A percentile compares a stretch with the other conserved stretches of the same genome.
Conservation (phyloP, 2,888 invertebrate species). For the Fragum sueziense region DNA sequence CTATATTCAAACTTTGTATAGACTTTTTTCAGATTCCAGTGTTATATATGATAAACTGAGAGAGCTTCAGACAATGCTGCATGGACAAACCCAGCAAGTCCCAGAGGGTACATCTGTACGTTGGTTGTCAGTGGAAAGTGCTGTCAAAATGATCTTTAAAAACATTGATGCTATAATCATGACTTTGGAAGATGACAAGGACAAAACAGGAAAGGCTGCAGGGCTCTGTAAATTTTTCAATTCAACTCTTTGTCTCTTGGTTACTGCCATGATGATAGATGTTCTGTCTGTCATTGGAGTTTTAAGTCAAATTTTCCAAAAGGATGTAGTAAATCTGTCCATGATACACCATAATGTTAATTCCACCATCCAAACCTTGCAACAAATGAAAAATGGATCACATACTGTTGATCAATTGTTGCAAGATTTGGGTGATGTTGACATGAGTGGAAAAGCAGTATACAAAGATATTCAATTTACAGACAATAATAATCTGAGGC, state of each 20-base stretch:
- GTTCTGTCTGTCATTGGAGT: slow-evolving; percentile 40
- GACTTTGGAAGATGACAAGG: slow-evolving; percentile 31
- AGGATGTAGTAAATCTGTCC: slow-evolving; percentile 28
- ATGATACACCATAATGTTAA: slow-evolving; percentile 14
- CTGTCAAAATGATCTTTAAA: slow-evolving; percentile 11
- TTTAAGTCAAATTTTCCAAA: slow-evolving; percentile 45
- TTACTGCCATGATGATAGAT: slow-evolving; percentile 47
- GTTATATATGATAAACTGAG: slow-evolving; percentile 10
- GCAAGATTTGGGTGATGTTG: slow-evolving; percentile 1
- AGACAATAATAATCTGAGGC: slow-evolving; percentile 16
- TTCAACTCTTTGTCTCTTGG: slow-evolving; percentile 15
- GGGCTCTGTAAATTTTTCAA: slow-evolving; percentile 17
- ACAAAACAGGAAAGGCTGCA: slow-evolving; percentile 18
- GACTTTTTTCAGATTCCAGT: slow-evolving; percentile 6
- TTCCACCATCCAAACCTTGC: slow-evolving; percentile 12
- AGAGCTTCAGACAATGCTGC: slow-evolving; percentile 16
- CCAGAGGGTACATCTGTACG: slow-evolving; percentile 31
- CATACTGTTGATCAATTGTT: slow-evolving; percentile 11
- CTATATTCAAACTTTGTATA: slow-evolving; percentile 1
- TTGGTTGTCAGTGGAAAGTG: slow-evolving; percentile 22
- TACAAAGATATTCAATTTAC: slow-evolving; percentile 14
- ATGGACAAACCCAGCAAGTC: slow-evolving; percentile 20
- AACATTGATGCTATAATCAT: slow-evolving; percentile 19
- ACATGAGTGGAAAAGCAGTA: neutral
- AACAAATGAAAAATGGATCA: slow-evolving; percentile 34